Percentiles rank a stretch among this genome's conserved stretches.
Conservation (phyloP, 2,113 vertebrate species). For the Gallinago undulata region DNA sequence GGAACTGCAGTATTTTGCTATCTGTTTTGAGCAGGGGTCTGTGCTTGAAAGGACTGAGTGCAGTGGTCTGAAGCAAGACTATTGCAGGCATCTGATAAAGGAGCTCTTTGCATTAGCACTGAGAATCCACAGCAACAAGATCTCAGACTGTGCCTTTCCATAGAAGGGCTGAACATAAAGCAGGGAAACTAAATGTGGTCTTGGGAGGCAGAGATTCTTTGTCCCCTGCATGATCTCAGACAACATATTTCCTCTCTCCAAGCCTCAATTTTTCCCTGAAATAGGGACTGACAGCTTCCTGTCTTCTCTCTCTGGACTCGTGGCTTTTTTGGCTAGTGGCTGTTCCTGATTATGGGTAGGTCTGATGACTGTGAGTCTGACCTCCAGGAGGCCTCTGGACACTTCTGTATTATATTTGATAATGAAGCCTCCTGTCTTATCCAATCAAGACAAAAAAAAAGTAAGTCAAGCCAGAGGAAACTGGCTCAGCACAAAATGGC, state of each 20-base stretch:
- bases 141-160: not conserved
- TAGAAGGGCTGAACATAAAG: not conserved
- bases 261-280: not conserved
- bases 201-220: not conserved
- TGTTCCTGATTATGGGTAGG: not conserved
- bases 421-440: conserved; percentile 51
- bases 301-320: not conserved
- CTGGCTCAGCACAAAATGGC: conserved; percentile 63
- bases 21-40: not conserved
- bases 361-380: conserved; percentile 22
- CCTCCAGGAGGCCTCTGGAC: conserved; percentile 45
- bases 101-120: not conserved
- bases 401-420: conserved; percentile 32
- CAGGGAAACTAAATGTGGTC: not conserved
- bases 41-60: not conserved
- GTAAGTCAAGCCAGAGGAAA: conserved; percentile 31
- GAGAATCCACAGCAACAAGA: not conserved
- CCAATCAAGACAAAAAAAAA: conserved; percentile 42
- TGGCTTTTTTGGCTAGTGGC: conserved; percentile 12
- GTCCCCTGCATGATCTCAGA: not conserved
- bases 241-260: not conserved
- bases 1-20: not conserved
- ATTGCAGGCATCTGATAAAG: not conserved
- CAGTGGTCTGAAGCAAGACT: not conserved
- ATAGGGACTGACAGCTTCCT: not conserved